phyloP scores from a whole-genome alignment of 2,888 invertebrate genomes.

The Seira sanloemensis region DNA sequence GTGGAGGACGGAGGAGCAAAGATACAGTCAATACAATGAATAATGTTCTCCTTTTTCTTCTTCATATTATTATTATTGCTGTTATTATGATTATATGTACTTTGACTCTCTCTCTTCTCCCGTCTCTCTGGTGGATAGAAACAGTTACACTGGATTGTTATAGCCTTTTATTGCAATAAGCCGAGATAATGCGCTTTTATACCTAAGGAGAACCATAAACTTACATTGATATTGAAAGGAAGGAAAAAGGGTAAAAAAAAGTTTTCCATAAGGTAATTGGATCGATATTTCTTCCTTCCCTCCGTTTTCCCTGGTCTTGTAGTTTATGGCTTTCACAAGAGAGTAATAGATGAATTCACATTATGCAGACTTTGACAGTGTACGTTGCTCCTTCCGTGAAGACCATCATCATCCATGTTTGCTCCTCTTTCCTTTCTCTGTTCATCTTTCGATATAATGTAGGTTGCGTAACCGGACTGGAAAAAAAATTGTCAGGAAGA shows the following conservation, averaged over 20 bases:
- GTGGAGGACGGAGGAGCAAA: background rate
- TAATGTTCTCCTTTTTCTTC: constrained; percentile 40
- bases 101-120: background rate
- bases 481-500: constrained; percentile 8
- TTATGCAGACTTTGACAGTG: background rate
- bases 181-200: constrained; percentile 44
- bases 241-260: constrained; percentile 37
- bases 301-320: constrained; percentile 12
- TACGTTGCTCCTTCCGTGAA: background rate
- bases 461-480: background rate
- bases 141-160: constrained; percentile 30
- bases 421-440: background rate
- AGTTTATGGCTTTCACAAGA: constrained; percentile 3
- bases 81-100: constrained; percentile 19
- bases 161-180: constrained; percentile 55
- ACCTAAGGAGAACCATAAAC: constrained; percentile 5
- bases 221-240: constrained; percentile 28
- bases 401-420: constrained; percentile 17
- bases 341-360: constrained; percentile 2
- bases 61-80: constrained; percentile 34
- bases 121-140: constrained; percentile 15
- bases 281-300: constrained; percentile 67
- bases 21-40: constrained; percentile 44
- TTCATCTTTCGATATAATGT: constrained; percentile 13
- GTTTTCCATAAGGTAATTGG: constrained; percentile 73